Base-by-base conservation (phyloP, 2,888 invertebrate genomes). In the Thereva nobilitata region DNA sequence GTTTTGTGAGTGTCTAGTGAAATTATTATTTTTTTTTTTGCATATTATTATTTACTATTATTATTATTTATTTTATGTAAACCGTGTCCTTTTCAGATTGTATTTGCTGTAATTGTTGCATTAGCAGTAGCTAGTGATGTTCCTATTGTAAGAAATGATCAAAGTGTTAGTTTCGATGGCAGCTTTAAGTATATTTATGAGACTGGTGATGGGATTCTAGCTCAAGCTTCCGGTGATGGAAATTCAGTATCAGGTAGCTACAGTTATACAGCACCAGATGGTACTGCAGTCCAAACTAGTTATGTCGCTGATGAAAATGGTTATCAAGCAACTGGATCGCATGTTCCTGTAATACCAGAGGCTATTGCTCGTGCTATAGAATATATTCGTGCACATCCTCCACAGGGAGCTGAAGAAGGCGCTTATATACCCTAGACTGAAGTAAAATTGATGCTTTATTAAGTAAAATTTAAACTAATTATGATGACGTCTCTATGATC, bases 221-320 rank as follows among this genome's bases (percentile, higher is more conserved):
- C 35, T 44, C 35, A 57, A 35, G 57, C 57, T 3, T 9, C 47
- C n/a, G 59, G 66, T 5, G 38, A 59, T 53, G 38, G n/a, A 1
- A 35, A 59, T 5, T 9, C 50, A 9, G 59, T 59, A 3, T 40
- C 41, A 8, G 66, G 66, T 3, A 37, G n/a, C n/a, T 57, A 23
- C 4, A 66, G 41, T 5, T 59, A 57, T 50, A 59, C 37, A 10
- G 50, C 66, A 7, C 66, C 66, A 35, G 66, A 66, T 2, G 66
- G 66, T 2, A 41, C n/a, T 34, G 42, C 40, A 10, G 37, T 66
- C 12, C 57, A 59, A 35, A 10, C 52, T 2, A 66, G 10, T 4
- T 64, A 64, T 35, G 34, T 37, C 4, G 53, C 64, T 5, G 54
- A 54, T 45, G 38, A 47, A 4, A 37, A 54, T 12, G 64, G 64